phyloP scores from a whole-genome alignment of 2,888 invertebrate species.

The Prosopocoilus inquinatus region DNA sequence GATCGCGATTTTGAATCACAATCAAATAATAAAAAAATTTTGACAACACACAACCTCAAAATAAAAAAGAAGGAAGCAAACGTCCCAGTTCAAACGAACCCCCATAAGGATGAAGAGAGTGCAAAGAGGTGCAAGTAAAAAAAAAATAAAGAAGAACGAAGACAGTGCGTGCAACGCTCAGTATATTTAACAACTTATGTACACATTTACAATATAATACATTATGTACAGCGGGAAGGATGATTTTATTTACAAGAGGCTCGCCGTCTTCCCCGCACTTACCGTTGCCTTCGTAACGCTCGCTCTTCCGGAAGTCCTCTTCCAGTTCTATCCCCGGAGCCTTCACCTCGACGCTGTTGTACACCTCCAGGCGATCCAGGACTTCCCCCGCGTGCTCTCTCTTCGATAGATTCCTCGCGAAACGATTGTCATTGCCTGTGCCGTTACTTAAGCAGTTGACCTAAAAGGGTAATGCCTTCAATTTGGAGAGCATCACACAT shows the following conservation, averaged over 20 bases:
- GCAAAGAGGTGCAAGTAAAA: constrained; percentile 6
- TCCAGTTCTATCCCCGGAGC: constrained; percentile 76
- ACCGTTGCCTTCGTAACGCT: constrained; percentile 9
- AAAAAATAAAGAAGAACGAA: constrained; percentile 11
- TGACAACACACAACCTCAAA: background rate
- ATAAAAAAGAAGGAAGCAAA: no score
- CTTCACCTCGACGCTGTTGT: constrained; percentile 76
- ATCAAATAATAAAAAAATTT: background rate
- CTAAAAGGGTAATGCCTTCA: constrained; percentile 40
- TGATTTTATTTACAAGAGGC: constrained; percentile 14
- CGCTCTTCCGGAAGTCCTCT: constrained; percentile 13
- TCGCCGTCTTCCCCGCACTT: constrained; percentile 6
- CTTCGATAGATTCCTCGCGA: constrained; percentile 48
- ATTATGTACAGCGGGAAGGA: constrained; percentile 1
- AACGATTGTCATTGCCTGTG: constrained; percentile 38
- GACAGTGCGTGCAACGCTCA: constrained; percentile 9
- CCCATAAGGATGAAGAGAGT: background rate
- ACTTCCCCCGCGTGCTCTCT: constrained; percentile 57
- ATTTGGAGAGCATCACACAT: no score
- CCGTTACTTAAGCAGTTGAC: constrained; percentile 45
- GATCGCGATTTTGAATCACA: background rate
- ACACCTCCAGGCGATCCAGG: constrained; percentile 69
- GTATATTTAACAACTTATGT: constrained; percentile 12
- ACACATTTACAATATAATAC: constrained; percentile 6
- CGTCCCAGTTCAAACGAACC: no score